A percentile compares a stretch with the other conserved stretches of the same genome.
Conservation (phyloP, 1,140 invertebrate species). For the Philopotamus ludificatus region DNA sequence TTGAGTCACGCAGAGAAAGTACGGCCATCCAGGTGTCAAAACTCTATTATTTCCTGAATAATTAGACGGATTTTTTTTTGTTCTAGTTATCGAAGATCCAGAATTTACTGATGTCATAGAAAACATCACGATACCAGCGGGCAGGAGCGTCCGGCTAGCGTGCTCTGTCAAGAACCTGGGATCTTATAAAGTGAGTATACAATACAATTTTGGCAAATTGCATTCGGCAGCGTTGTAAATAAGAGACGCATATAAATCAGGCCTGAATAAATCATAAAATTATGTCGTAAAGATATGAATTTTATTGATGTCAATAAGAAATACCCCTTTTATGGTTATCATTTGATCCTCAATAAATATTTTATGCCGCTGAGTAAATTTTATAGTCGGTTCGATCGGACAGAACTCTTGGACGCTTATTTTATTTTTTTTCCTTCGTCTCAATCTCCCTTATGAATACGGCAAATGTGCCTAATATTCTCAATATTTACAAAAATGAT, state of each 20-base stretch:
- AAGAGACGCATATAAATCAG: conserved; percentile 13
- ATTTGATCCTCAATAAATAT: conserved; percentile 22
- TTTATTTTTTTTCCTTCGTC: not conserved
- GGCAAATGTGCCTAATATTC: too few relatives aligned
- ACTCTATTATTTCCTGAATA: not conserved
- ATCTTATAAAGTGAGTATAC: conserved; percentile 69
- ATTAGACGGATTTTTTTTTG: too few relatives aligned
- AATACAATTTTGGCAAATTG: not conserved
- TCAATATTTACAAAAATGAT: too few relatives aligned
- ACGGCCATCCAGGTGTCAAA: not conserved
- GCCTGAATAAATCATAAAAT: conserved; percentile 28
- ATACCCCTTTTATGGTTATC: conserved; percentile 23
- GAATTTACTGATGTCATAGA: conserved; percentile 70
- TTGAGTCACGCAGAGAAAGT: conserved; percentile 3
- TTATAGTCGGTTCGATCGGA: not conserved
- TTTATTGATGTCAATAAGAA: conserved; percentile 28
- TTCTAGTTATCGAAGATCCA: conserved; percentile 67
- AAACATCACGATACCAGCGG: conserved; percentile 73
- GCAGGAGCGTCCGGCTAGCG: conserved; percentile 81
- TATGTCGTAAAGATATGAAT: conserved; percentile 28
- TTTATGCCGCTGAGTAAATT: conserved; percentile 5
- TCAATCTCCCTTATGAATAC: too few relatives aligned
- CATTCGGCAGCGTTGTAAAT: conserved; percentile 7
- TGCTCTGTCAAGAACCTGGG: conserved; percentile 89
- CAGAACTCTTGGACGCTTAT: not conserved